Evolutionary conservation across 2,113 vertebrate species (phyloP).

Genomic region (Onychostruthus taczanowskii): DNA sequence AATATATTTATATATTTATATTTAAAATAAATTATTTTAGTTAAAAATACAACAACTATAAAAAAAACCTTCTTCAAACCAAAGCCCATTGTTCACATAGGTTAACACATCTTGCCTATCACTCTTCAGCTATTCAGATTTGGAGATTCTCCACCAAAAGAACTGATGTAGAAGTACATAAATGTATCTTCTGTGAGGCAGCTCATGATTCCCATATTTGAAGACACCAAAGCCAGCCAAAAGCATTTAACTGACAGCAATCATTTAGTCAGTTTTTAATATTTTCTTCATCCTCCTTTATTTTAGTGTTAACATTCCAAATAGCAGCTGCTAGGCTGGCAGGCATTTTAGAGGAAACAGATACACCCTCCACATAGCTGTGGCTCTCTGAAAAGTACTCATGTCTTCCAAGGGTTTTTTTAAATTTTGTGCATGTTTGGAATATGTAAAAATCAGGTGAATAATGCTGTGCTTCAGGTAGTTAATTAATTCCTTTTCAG

Average conservation of each 20-base stretch:
- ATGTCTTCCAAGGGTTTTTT: not conserved
- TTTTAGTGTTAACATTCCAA: not conserved
- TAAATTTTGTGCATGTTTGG: not conserved
- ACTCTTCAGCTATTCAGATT: not conserved
- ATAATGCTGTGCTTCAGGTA: not conserved
- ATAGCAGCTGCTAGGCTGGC: not conserved
- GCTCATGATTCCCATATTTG: not conserved
- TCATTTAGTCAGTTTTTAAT: not conserved
- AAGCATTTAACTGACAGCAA: not conserved
- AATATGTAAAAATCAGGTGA: not conserved
- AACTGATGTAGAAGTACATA: not conserved
- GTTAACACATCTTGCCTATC: not conserved
- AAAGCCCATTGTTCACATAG: not conserved
- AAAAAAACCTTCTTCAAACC: not conserved
- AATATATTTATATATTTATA: not conserved
- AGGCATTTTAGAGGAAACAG: not conserved
- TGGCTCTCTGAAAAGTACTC: not conserved
- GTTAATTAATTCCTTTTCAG: not conserved
- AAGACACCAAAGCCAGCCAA: not conserved
- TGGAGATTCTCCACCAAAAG: not conserved
- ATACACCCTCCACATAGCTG: not conserved
- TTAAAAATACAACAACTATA: not conserved
- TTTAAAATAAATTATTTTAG: not conserved
- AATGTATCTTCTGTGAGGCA: not conserved
- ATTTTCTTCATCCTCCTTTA: not conserved